Conservation (phyloP, 2,113 vertebrate species). For the Serilophus lunatus region DNA sequence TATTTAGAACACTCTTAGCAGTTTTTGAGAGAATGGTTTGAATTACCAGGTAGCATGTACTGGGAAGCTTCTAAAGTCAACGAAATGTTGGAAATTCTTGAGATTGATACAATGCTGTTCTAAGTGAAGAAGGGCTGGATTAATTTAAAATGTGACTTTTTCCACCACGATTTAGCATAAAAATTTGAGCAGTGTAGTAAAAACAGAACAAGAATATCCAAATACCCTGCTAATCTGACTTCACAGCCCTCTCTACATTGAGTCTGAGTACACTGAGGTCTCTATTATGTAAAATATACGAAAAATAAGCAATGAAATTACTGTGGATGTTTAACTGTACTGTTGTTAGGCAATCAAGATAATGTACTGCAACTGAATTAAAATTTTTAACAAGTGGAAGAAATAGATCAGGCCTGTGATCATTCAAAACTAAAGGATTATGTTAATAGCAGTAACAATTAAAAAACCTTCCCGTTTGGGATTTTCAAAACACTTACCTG, state of each 20-base stretch:
- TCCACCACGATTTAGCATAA: not conserved
- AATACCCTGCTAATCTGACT: not conserved
- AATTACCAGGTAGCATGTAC: not conserved
- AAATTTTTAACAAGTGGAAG: not conserved
- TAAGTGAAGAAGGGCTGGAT: not conserved
- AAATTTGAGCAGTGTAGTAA: not conserved
- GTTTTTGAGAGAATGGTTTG: not conserved
- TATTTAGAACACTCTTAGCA: not conserved
- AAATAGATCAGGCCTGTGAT: not conserved
- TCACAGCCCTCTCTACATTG: not conserved
- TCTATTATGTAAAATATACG: not conserved
- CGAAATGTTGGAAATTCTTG: not conserved
- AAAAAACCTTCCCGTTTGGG: not conserved
- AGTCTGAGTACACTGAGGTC: not conserved
- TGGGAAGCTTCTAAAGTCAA: not conserved
- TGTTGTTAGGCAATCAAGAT: not conserved
- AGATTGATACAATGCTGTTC: not conserved
- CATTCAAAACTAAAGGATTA: not conserved
- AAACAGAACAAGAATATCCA: not conserved
- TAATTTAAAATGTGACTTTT: not conserved
- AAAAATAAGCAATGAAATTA: not conserved
- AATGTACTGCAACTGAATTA: not conserved
- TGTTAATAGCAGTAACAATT: not conserved
- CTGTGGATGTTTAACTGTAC: not conserved
- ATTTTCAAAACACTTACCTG: not conserved